Evolutionary conservation across 2,797 vertebrate genomes (phyloP), one percentile per base, ranked within the genome.

Genomic region (Acipenser oxyrinchus): DNA sequence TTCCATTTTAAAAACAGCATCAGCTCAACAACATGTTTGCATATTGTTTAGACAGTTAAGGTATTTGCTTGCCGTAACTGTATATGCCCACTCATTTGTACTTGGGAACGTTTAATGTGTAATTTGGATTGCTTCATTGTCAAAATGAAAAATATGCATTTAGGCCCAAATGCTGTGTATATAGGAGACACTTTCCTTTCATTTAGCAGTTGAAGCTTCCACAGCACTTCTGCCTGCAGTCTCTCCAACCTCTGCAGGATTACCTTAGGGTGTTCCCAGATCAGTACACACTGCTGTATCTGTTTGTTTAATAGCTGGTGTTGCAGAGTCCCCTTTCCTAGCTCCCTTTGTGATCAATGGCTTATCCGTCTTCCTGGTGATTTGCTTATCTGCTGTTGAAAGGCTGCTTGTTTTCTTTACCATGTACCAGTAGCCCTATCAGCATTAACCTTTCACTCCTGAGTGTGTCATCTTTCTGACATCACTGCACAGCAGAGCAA

Each of bases 401-500:
- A 83, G 83, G 72, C 79, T 82, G 78, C 80, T 84, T 90, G 86
- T 91, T 93, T 90, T 86, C 79, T 76, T 82, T 82, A 63, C 67
- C 55, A 68, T 86, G 85, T 87, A 86, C 82, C 76, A 81, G 88
- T 85, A 90, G 82, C 82, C 77, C 83, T 87, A 82, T 89, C 85
- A 63, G 70, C 82, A 80, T 78, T 90, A 88, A 89, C 88, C 90
- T 84, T 78, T 93, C 88, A 93, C 91, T 84, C 72, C 48, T 8
- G 9, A 2, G 6, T 77, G 81, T 75, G 74, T 73, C 75, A 80
- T 68, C 63, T 74, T 64, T 73, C 72, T 65, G 55, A 57, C 1
- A 10, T 50, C 61, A n/a, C 59, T 67, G 60, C 69, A 7, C 55
- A 58, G 15, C 55, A 72, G 71, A 64, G 66, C 66, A 70, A 66